Base-by-base conservation (phyloP, 2,888 invertebrate species). In the Sturmia bella region DNA sequence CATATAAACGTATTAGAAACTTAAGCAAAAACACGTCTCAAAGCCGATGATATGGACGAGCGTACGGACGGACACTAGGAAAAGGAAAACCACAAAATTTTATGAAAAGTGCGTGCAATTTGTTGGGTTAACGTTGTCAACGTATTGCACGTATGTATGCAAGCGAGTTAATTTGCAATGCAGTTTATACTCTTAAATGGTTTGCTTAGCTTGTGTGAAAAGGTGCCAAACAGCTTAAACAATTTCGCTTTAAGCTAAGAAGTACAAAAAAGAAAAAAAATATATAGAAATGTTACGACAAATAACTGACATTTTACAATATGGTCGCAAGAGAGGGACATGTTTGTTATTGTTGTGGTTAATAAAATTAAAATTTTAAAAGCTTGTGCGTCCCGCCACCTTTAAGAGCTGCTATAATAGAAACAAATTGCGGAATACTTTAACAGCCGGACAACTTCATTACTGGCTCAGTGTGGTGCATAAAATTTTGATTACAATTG, bases 41-140 rank as follows among this genome's bases (percentile, higher is more conserved):
- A 21, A 78, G 57, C 15, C 57, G 72, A 52, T 66, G 78, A 78
- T 72, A 66, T 72, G 57, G 13, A 56, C 50, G 43, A 57, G n/a
- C n/a, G n/a, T n/a, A n/a, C n/a, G n/a, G n/a, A n/a, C n/a, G n/a
- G n/a, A n/a, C n/a, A n/a, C n/a, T n/a, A n/a, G 57, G 57, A 43
- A 61, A 21, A 72, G 63, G 43, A 72, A 72, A 61, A 41, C 41
- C 3, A 11, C 5, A 41, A 54, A 57, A 24, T 12, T 50, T 17
- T 45, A 41, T 68, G 15, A 64, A 73, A 77, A 81, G 77, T 81
- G 81, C 81, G 81, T 81, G 69, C 77, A 74, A 77, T 81, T 77
- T 81, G 73, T 77, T 81, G 56, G 56, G 43, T 56, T 57, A 63
- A 74, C 52, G 69, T 77, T 66, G 39, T 70, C 52, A 52, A 37